phyloP scores from a whole-genome alignment of 1,140 invertebrate genomes.

The Macrobrachium rosenbergii region DNA sequence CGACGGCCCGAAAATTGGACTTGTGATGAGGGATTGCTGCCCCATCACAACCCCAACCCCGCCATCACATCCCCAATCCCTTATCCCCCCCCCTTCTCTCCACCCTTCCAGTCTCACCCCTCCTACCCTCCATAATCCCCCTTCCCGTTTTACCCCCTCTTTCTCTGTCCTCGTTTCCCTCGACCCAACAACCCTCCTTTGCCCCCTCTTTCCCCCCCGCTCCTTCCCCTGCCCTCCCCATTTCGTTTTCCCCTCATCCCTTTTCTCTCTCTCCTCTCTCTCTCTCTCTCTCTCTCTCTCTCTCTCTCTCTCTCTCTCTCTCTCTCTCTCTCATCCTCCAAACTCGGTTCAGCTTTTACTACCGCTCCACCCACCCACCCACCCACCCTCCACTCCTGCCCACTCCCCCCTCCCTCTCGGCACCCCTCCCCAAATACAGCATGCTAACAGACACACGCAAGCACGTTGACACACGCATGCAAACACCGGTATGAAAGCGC shows the following conservation, averaged over 20 bases:
- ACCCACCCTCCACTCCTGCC: background rate
- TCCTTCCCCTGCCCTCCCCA: background rate
- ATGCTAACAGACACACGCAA: background rate
- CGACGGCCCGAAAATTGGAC: slow-evolving; percentile 58
- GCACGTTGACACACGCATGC: background rate
- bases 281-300: background rate
- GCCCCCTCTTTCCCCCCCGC: background rate
- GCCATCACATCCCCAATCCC: background rate
- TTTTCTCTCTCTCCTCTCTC: background rate
- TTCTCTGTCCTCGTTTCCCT: background rate
- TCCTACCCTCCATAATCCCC: background rate
- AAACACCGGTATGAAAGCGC: too few species aligned
- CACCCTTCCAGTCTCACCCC: background rate
- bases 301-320: background rate
- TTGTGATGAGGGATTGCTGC: slow-evolving; percentile 57
- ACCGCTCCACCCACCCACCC: background rate
- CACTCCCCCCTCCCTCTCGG: too few species aligned
- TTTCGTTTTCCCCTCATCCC: too few species aligned
- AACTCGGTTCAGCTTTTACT: background rate
- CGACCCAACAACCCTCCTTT: background rate
- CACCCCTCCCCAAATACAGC: background rate
- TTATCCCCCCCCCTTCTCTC: background rate
- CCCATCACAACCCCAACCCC: background rate
- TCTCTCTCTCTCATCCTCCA: background rate
- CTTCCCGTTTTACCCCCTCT: background rate